phyloP scores from a whole-genome alignment of 2,113 vertebrate genomes.

The Anseranas semipalmata region DNA sequence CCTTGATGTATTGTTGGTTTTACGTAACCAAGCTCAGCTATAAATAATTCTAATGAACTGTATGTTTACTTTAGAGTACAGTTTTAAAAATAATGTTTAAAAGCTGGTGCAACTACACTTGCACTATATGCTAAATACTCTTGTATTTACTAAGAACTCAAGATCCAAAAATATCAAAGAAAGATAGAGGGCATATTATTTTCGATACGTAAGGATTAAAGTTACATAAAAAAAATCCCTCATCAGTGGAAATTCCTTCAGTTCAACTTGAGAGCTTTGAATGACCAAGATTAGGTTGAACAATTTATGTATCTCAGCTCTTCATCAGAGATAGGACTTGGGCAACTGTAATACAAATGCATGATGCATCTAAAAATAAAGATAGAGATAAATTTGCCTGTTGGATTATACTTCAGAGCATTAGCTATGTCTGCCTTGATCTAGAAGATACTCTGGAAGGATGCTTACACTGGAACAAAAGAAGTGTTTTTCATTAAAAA shows the following conservation, averaged over 20 bases:
- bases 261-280: not conserved
- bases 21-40: not conserved
- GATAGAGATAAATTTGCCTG: not conserved
- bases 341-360: not conserved
- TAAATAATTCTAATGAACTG: conserved; percentile 27
- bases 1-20: not conserved
- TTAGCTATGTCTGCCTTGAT: conserved; percentile 12
- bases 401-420: conserved; percentile 19
- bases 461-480: not conserved
- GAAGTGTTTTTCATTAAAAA: not conserved
- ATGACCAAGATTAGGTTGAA: not conserved
- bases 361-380: conserved; percentile 27
- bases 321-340: not conserved
- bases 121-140: not conserved
- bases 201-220: not conserved
- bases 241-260: not conserved
- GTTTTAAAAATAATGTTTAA: not conserved
- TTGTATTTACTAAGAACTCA: not conserved
- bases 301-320: not conserved
- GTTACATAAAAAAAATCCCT: not conserved
- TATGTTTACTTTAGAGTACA: not conserved
- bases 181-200: not conserved
- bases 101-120: not conserved
- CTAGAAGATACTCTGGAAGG: not conserved
- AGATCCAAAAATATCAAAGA: not conserved